Percentiles rank a stretch among this genome's conserved stretches.
phyloP scores from a whole-genome alignment of 2,888 invertebrate species.

The Frankliniella intonsa region DNA sequence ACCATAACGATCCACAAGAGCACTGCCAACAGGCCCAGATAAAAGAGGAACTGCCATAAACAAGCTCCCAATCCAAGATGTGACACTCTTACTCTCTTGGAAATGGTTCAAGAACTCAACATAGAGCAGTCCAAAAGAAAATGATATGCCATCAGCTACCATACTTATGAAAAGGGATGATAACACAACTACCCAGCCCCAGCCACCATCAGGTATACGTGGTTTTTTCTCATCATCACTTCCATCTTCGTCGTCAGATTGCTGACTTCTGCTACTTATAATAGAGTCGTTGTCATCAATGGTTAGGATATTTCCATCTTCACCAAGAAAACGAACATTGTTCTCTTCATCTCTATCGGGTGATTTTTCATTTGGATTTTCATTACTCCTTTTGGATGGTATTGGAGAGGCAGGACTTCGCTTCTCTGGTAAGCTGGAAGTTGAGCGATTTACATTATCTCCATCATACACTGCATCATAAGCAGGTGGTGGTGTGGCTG shows the following conservation, averaged over 20 bases:
- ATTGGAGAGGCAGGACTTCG: neutral
- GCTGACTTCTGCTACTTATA: slow-evolving; percentile 32
- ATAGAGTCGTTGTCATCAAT: slow-evolving; percentile 34
- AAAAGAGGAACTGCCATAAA: slow-evolving; percentile 85
- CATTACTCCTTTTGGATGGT: neutral
- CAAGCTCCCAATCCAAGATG: slow-evolving; percentile 85
- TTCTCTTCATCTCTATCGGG: slow-evolving; percentile 37
- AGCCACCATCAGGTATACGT: slow-evolving; percentile 73
- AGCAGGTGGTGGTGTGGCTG: slow-evolving; percentile 43
- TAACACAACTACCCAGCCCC: slow-evolving; percentile 86
- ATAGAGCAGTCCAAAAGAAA: slow-evolving; percentile 86
- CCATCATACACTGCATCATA: slow-evolving; percentile 37
- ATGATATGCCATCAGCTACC: slow-evolving; percentile 89
- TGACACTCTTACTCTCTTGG: slow-evolving; percentile 72
- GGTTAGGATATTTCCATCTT: slow-evolving; percentile 35
- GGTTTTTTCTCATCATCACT: slow-evolving; percentile 44
- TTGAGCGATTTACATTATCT: neutral
- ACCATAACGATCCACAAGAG: slow-evolving; percentile 81
- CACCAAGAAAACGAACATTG: slow-evolving; percentile 39
- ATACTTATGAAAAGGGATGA: slow-evolving; percentile 81
- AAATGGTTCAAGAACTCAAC: slow-evolving; percentile 78
- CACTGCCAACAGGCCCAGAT: slow-evolving; percentile 78
- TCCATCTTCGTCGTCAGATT: slow-evolving; percentile 32
- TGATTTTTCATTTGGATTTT: slow-evolving; percentile 31
- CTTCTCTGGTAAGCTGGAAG: slow-evolving; percentile 27